Evolutionary conservation across 2,888 invertebrate species (phyloP), one percentile per base, ranked within the genome.

Genomic region (Luperina nickerlii): DNA sequence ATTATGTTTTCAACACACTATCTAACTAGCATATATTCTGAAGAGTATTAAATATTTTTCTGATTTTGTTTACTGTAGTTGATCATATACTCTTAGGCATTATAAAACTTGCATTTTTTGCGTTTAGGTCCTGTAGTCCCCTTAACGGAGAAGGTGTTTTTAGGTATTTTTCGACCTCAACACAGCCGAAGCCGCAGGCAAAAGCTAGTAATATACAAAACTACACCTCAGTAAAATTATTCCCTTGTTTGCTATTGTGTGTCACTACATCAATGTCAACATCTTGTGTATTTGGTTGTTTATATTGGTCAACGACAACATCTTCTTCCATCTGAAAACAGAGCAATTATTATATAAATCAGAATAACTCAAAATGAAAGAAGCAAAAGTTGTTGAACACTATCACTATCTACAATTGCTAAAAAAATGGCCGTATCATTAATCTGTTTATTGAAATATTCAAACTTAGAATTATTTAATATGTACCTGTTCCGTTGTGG

Each of bases 211-310:
- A 32, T 13, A 66, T 32, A 51, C 51, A 48, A 71, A 54, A 73
- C 71, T 67, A 69, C 87, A 95, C 96, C 93, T 96, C 96, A 76
- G 95, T 95, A 81, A 93, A 94, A 86, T 89, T 91, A 84, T 88
- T 92, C 66, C 84, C 85, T 85, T 91, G 88, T 82, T 91, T 92
- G 81, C 80, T 90, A 73, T 70, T 89, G 75, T 87, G 83, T 74
- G 81, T 86, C 45, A 79, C 80, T 70, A 74, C 88, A 8, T 91
- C 89, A 54, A 88, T 83, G 60, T 91, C 86, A 63, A 85, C 85
- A 69, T 87, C 87, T 75, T 90, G 84, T 81, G 90, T 74, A 27
- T 89, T 86, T 63, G 86, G 27, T 51, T 91, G 87, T 79, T 93
- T 89, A 27, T 72, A 86, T 48, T 88, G 83, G 72, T 87, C 83